A percentile compares a stretch with the other conserved stretches of the same genome.
These are phyloP conservation scores for Brachyhypopomus gauderio DNA, from an alignment of 2,113 vertebrate genomes.

Conservation along the genomic window DNA sequence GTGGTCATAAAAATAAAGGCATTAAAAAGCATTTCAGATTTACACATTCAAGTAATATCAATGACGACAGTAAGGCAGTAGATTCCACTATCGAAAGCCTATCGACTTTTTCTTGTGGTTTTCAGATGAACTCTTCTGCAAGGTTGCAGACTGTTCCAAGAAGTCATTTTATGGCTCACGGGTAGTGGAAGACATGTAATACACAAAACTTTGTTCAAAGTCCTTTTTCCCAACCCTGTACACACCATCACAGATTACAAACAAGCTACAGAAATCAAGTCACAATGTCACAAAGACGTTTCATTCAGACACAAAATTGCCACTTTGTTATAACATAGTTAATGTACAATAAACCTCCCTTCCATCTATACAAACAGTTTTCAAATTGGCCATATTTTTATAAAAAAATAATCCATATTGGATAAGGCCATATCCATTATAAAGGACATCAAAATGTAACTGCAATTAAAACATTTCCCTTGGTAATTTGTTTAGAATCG, in stretches of 20 bases:
- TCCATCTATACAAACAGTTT: not conserved
- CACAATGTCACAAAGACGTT: not conserved
- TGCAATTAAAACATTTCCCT: not conserved
- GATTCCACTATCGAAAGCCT: not conserved
- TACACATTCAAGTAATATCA: slow-evolving; percentile 74
- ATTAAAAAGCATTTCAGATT: slow-evolving; percentile 49
- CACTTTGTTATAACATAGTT: not conserved
- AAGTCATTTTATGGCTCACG: slow-evolving; percentile 22
- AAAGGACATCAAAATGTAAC: not conserved
- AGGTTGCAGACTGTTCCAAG: not conserved
- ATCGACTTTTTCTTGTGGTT: slow-evolving; percentile 28
- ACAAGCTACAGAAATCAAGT: not conserved
- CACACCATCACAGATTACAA: not conserved
- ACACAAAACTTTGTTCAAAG: slow-evolving; percentile 15
- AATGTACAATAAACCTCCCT: slow-evolving; percentile 3
- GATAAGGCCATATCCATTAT: not conserved
- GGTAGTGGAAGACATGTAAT: not conserved
- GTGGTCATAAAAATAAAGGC: slow-evolving; percentile 47
- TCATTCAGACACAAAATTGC: not conserved
- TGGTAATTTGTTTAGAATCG: not conserved
- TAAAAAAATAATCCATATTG: not conserved
- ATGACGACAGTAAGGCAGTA: slow-evolving; percentile 59
- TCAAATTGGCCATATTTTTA: slow-evolving; percentile 1
- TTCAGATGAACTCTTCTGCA: not conserved
- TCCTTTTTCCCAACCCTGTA: not conserved